These are phyloP conservation scores for Scaptomyza reducta DNA, from an alignment of 2,888 invertebrate genomes.

Conservation along the genomic window DNA sequence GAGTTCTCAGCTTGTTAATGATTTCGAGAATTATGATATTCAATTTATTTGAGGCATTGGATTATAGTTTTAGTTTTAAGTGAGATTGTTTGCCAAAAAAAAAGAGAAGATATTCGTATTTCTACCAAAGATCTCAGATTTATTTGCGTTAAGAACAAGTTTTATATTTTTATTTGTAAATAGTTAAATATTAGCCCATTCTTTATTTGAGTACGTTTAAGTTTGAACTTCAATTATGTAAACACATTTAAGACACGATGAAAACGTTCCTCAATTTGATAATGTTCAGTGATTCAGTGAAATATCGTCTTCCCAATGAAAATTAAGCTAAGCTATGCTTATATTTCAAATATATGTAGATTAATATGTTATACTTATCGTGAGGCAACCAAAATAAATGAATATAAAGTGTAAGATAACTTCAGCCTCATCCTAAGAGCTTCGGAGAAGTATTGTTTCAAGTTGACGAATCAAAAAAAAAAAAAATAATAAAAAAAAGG, in stretches of 20 bases:
- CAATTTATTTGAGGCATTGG: slow-evolving; percentile 69
- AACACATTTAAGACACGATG: slow-evolving; percentile 28
- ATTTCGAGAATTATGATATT: slow-evolving; percentile 83
- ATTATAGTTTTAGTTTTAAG: slow-evolving; percentile 2
- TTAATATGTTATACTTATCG: not conserved
- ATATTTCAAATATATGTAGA: slow-evolving; percentile 16
- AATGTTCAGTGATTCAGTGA: slow-evolving; percentile 62
- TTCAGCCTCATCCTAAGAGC: too few relatives aligned
- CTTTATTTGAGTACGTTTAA: not conserved
- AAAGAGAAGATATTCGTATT: slow-evolving; percentile 17
- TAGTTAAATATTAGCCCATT: slow-evolving; percentile 5
- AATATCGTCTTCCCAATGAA: slow-evolving; percentile 64
- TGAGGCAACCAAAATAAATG: too few relatives aligned
- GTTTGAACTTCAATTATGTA: slow-evolving; percentile 4
- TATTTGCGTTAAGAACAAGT: slow-evolving; percentile 33
- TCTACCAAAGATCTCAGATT: slow-evolving; percentile 75
- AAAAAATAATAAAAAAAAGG: too few relatives aligned
- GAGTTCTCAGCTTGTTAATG: slow-evolving; percentile 59
- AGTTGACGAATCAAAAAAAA: too few relatives aligned
- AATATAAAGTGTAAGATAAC: too few relatives aligned
- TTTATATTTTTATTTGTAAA: not conserved
- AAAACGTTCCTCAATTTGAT: slow-evolving; percentile 55
- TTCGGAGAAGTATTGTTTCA: too few relatives aligned
- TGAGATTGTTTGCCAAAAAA: slow-evolving; percentile 23
- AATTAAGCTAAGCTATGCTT: slow-evolving; percentile 16